Evolutionary conservation across 2,888 invertebrate genomes (phyloP), one percentile per base, ranked within the genome.

Genomic region (Globia sparganii): DNA sequence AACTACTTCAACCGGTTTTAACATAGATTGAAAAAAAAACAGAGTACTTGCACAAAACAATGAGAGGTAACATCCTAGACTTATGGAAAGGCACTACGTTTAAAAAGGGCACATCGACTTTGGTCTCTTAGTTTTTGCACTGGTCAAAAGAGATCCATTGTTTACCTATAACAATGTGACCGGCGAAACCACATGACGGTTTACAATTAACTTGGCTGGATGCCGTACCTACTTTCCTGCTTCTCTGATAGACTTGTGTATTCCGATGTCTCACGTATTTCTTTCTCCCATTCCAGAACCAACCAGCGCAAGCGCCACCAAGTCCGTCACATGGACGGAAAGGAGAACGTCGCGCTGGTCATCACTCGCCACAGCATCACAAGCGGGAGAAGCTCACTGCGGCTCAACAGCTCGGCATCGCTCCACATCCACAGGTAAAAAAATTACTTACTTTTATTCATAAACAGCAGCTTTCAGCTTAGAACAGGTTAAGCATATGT

Each of bases 371-470:
- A 4, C 96, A 96, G 74, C 96, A 96, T 76, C 96, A 96, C 86
- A 96, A 96, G 83, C 89, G 96, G 40, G 96, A 97, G 90, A 96
- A 97, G 75, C 94, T 97, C 11, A 96, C 96, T 2, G 97, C 97
- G 13, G 96, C 97, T 0, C 97, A 97, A 82, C 97, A 97, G 77
- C 92, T 97, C 13, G 97, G 97, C 56, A 94, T 97, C 58, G 94
- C 93, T 2, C 95, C 95, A 21, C 97, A 97, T 89, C 96, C 96
- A 28, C 96, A 96, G 93, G 96, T 96, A 87, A 21, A 34, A 9
- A n/a, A n/a, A n/a, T n/a, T n/a, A n/a, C 43, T 15, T 43, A 43
- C 15, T 49, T 8, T 25, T 8, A 25, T 49, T 21, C 49, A 43
- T 43, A 43, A 43, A 15, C 15, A 13, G 43, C 43, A 43, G 43